Evolutionary conservation across 2,888 invertebrate genomes (phyloP).

Genomic region (Rapana venosa): DNA sequence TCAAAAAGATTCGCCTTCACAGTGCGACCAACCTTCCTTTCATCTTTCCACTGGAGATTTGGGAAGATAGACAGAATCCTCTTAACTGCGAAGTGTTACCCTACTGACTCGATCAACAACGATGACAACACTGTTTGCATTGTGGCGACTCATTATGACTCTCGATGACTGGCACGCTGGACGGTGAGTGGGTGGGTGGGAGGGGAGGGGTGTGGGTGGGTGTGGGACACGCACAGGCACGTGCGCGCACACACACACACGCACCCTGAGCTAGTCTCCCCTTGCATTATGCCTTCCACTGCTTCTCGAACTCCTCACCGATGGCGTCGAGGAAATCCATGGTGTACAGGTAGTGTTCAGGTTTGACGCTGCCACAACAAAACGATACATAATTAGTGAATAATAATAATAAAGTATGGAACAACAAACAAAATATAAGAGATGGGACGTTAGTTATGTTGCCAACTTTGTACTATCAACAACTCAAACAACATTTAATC

Average conservation of each 20-base stretch:
- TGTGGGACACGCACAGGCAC: too few relatives aligned
- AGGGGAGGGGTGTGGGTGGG: too few relatives aligned
- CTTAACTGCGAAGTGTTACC: too few relatives aligned
- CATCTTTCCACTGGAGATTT: too few relatives aligned
- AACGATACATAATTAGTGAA: not conserved
- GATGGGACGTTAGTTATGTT: too few relatives aligned
- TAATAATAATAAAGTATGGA: not conserved
- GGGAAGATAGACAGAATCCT: not conserved
- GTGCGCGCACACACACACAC: too few relatives aligned
- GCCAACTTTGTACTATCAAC: too few relatives aligned
- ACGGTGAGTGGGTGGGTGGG: not conserved
- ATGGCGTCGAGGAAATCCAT: slow-evolving; percentile 92
- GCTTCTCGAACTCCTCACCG: slow-evolving; percentile 81
- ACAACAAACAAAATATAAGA: too few relatives aligned
- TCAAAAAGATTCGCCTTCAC: not conserved
- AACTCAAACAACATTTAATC: too few relatives aligned
- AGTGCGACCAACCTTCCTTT: not conserved
- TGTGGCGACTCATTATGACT: not conserved
- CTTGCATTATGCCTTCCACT: slow-evolving; percentile 43
- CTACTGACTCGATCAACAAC: too few relatives aligned
- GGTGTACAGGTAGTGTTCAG: slow-evolving; percentile 89
- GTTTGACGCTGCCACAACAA: slow-evolving; percentile 82
- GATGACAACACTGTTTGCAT: too few relatives aligned
- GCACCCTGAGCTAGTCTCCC: not conserved
- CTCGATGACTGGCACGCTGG: not conserved